Base-by-base conservation (phyloP, 2,113 vertebrate genomes). In the Rhipidura dahli region DNA sequence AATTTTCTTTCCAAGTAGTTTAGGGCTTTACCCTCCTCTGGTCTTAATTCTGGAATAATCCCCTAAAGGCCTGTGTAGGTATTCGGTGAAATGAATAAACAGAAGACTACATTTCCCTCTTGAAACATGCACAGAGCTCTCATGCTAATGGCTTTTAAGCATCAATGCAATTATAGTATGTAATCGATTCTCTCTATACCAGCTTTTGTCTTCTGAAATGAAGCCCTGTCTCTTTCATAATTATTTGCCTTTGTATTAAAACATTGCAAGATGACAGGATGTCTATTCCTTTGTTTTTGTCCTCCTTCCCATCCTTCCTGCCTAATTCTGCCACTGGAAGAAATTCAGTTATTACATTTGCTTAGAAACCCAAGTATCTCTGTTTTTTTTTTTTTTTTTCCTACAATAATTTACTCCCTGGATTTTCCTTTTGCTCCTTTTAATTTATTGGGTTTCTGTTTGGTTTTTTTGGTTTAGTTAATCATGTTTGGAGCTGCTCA, bases 11-110 rank as follows among this genome's bases (percentile, higher is more conserved):
- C 37, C 40, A 63, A 75, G 30, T 19, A 61, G n/a, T 83, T 83
- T 65, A 49, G n/a, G 80, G 76, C 56, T 96, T 96, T 59, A 63
- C 39, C 39, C 50, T 94, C 13, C 40, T 77, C 79, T 80, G 40
- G 49, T 84, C 77, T 89, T 94, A 82, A 84, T 92, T 95, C 72
- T 64, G 40, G 95, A 92, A 69, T 87, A 94, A 95, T 93, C 42
- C 80, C 60, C 69, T 44, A 27, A 77, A 90, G 76, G n/a, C 40
- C 44, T 53, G 0, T 78, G 44, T 82, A 72, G 33, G 49, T 69
- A 89, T 92, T 96, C 44, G 81, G 56, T 81, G 72, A 87, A 76
- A 86, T 89, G 88, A 92, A 93, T 87, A 94, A 96, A 92, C 64
- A 90, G 68, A 90, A 57, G 60, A 24, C 71, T 90, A 7, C 31